These are phyloP conservation scores for Propsilocerus akamusi DNA, from an alignment of 1,140 invertebrate genomes.

Conservation along the genomic window DNA sequence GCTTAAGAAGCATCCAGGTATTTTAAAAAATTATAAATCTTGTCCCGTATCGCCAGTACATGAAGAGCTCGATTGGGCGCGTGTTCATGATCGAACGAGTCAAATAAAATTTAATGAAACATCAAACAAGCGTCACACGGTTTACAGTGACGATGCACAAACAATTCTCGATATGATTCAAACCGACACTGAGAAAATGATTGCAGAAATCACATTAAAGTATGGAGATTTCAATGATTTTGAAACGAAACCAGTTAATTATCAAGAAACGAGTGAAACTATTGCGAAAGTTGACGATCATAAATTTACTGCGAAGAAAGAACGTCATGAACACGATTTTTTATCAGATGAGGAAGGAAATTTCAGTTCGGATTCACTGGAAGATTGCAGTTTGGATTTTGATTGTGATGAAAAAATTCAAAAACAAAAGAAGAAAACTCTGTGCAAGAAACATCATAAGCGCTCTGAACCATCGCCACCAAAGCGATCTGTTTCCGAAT, in stretches of 20 bases:
- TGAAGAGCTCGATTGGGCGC: conserved; percentile 41
- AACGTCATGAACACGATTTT: conserved; percentile 9
- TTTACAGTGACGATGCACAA: conserved; percentile 31
- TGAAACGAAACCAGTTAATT: conserved; percentile 13
- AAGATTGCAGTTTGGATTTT: conserved; percentile 41
- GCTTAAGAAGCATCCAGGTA: conserved; percentile 27
- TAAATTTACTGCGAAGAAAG: conserved; percentile 23
- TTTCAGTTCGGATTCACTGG: conserved; percentile 56
- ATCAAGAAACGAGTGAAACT: neutral
- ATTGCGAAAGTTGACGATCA: conserved; percentile 11
- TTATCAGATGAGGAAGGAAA: conserved; percentile 33
- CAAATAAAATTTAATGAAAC: conserved; percentile 7
- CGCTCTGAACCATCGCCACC: conserved; percentile 24
- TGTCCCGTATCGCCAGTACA: conserved; percentile 45
- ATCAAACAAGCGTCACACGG: conserved; percentile 17
- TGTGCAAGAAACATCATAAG: conserved; percentile 30
- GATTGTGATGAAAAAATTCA: conserved; percentile 30
- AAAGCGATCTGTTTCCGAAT: conserved; percentile 49
- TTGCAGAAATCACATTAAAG: conserved; percentile 36
- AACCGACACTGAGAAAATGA: conserved; percentile 38
- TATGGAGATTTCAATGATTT: conserved; percentile 37
- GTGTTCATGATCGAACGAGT: conserved; percentile 16
- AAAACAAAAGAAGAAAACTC: conserved; percentile 16
- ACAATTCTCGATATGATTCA: conserved; percentile 38
- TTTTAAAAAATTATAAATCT: conserved; percentile 45